A percentile compares a stretch with the other conserved stretches of the same genome.
phyloP scores from a whole-genome alignment of 2,888 invertebrate genomes.

The Rhagophthalmus giganteus region DNA sequence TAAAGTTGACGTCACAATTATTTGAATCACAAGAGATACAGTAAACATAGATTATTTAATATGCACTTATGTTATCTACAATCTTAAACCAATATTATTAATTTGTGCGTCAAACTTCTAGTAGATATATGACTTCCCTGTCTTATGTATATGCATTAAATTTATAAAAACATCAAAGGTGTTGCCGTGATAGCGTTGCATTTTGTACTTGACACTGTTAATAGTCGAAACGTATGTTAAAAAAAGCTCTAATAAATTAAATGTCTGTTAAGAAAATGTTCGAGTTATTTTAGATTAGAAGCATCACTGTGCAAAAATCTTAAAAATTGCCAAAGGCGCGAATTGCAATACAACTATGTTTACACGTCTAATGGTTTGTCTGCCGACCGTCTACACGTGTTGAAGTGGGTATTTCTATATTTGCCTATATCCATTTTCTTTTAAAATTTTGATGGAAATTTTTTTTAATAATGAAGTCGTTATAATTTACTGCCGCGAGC shows the following conservation, averaged over 20 bases:
- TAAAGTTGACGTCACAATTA: constrained; percentile 3
- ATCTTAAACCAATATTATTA: constrained; percentile 17
- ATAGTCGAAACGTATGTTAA: no score
- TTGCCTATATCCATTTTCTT: neutral
- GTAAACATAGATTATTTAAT: constrained; percentile 13
- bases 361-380: constrained; percentile 13
- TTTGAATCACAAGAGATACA: constrained; percentile 13
- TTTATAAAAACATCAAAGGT: constrained; percentile 4
- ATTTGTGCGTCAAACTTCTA: constrained; percentile 13
- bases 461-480: no score
- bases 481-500: no score
- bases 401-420: neutral
- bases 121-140: constrained; percentile 11
- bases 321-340: neutral
- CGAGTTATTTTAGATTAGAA: no score
- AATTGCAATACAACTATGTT: constrained; percentile 1
- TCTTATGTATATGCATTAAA: constrained; percentile 7
- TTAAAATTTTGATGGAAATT: neutral
- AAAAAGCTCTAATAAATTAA: no score
- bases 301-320: neutral
- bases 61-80: constrained; percentile 12
- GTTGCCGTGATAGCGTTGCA: neutral
- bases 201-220: neutral
- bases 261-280: no score
- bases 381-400: constrained; percentile 14